Percentiles rank a stretch among this genome's conserved stretches.
Evolutionary conservation across 2,797 vertebrate genomes (phyloP).

Genomic region (Orientallactaga sibirica): DNA sequence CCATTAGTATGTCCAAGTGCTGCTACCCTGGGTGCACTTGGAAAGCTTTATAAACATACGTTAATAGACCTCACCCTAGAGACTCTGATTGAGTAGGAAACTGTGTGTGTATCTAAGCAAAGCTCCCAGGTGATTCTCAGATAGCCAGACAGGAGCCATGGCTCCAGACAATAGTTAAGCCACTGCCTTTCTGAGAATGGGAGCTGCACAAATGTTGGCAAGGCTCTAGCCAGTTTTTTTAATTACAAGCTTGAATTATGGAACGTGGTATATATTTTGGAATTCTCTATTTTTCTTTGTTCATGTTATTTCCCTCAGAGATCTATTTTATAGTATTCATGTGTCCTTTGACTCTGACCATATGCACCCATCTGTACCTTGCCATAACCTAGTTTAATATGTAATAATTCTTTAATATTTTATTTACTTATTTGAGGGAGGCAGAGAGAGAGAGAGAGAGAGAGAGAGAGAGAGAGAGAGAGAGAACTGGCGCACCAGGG

Average conservation of each 20-base stretch:
- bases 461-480: no score
- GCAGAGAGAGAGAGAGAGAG: no score
- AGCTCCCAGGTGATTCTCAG: slow-evolving; percentile 36
- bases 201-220: slow-evolving; percentile 14
- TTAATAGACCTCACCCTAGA: slow-evolving; percentile 29
- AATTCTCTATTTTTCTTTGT: slow-evolving; percentile 37
- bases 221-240: slow-evolving; percentile 6
- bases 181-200: not conserved
- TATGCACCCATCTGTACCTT: not conserved
- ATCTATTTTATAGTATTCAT: not conserved
- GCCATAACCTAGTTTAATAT: slow-evolving; percentile 34
- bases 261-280: slow-evolving; percentile 13
- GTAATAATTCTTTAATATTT: not conserved
- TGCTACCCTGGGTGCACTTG: not conserved
- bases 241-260: slow-evolving; percentile 43
- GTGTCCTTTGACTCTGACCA: slow-evolving; percentile 19
- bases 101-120: slow-evolving; percentile 37
- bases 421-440: no score
- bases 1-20: not conserved
- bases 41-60: slow-evolving; percentile 7
- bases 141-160: not conserved
- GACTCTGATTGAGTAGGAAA: not conserved
- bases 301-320: slow-evolving; percentile 42
- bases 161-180: not conserved
- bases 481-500: no score